These are phyloP conservation scores for Drosophila hawaiiensis DNA, from an alignment of 2,888 invertebrate species.

Conservation along the genomic window DNA sequence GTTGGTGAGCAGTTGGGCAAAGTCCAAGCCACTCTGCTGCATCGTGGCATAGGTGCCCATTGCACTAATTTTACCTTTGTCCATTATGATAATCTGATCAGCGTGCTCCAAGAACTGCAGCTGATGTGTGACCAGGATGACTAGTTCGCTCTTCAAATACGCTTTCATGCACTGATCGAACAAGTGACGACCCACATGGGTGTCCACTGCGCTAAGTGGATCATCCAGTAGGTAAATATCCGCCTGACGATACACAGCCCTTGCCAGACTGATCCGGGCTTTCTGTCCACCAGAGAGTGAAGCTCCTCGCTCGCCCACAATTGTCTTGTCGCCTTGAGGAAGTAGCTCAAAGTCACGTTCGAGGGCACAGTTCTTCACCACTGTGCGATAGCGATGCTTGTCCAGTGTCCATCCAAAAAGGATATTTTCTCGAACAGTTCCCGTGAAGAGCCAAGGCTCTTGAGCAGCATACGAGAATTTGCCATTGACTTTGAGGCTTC, in stretches of 20 bases:
- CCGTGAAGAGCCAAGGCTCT: slow-evolving; percentile 93
- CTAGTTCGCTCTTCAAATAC: slow-evolving; percentile 88
- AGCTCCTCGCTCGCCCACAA: slow-evolving; percentile 92
- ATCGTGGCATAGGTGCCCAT: slow-evolving; percentile 90
- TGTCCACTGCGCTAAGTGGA: slow-evolving; percentile 95
- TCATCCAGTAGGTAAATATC: slow-evolving; percentile 96
- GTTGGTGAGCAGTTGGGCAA: slow-evolving; percentile 89
- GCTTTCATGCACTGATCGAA: slow-evolving; percentile 88
- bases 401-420: slow-evolving; percentile 87
- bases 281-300: slow-evolving; percentile 94
- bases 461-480: slow-evolving; percentile 91
- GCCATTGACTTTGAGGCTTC: slow-evolving; percentile 87
- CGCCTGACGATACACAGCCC: slow-evolving; percentile 93
- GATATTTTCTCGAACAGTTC: slow-evolving; percentile 88
- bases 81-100: slow-evolving; percentile 86
- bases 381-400: slow-evolving; percentile 87
- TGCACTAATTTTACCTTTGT: slow-evolving; percentile 84
- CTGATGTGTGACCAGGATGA: slow-evolving; percentile 93
- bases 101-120: slow-evolving; percentile 90
- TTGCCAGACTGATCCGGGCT: slow-evolving; percentile 94
- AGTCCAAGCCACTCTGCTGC: slow-evolving; percentile 90
- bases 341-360: slow-evolving; percentile 87
- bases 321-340: slow-evolving; percentile 87
- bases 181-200: slow-evolving; percentile 94
- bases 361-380: slow-evolving; percentile 85